phyloP scores from a whole-genome alignment of 2,113 vertebrate species.

The Ctenomys sociabilis region DNA sequence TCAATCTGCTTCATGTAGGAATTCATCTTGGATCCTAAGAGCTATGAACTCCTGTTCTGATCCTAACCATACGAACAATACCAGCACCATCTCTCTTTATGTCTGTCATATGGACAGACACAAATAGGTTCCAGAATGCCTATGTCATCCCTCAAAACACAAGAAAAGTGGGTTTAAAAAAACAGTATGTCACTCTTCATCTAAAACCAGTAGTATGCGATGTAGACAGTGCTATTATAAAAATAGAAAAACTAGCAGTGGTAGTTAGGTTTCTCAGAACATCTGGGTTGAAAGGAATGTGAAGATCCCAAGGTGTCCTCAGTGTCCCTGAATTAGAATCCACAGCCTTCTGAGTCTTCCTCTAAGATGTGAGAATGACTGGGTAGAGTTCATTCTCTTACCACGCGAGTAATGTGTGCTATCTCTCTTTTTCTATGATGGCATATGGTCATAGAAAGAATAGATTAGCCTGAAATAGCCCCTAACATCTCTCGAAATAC shows the following conservation, averaged over 20 bases:
- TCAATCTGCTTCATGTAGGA: too few species aligned
- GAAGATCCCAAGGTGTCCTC: neutral
- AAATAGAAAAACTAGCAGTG: neutral
- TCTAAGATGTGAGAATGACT: accelerated
- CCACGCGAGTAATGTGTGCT: accelerated
- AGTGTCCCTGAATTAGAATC: neutral
- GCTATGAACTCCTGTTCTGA: neutral
- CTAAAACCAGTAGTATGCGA: neutral
- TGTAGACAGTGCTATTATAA: neutral
- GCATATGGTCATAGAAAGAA: neutral
- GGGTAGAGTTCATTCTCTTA: neutral
- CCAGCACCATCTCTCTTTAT: neutral
- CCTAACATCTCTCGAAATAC: neutral
- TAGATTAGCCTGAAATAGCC: neutral
- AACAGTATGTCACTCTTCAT: too few species aligned
- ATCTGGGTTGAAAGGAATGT: neutral
- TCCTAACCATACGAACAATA: accelerated
- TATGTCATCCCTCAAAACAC: neutral
- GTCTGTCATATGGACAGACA: neutral
- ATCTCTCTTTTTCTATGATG: neutral
- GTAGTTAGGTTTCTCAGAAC: neutral
- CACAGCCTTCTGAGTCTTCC: neutral
- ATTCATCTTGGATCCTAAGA: neutral
- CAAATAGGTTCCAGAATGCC: neutral
- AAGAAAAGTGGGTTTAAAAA: neutral